A percentile compares a stretch with the other conserved stretches of the same genome.
Evolutionary conservation across 2,888 invertebrate species (phyloP).

Genomic region (Phania funesta): DNA sequence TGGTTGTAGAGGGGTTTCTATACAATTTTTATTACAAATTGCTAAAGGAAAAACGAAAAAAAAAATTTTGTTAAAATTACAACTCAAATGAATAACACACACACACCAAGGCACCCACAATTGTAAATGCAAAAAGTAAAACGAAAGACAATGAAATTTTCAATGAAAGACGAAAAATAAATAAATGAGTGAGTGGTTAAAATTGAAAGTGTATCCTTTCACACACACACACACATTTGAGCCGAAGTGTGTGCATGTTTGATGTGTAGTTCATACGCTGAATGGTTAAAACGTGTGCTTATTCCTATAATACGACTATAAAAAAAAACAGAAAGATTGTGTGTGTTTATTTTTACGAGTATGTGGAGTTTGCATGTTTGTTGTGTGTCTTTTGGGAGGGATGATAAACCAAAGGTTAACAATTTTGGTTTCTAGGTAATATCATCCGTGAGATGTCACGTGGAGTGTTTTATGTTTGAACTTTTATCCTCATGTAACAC

Average conservation of each 20-base stretch:
- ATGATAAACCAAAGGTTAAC: constrained; percentile 62
- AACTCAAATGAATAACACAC: constrained; percentile 23
- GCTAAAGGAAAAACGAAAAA: constrained; percentile 7
- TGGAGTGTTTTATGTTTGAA: constrained; percentile 68
- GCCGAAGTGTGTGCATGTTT: not conserved
- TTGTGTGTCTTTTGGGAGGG: not conserved
- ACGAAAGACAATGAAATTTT: constrained; percentile 52
- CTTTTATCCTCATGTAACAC: constrained; percentile 68
- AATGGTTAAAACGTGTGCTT: constrained; percentile 45
- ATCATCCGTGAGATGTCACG: constrained; percentile 67
- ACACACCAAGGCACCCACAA: not conserved
- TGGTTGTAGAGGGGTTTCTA: constrained; percentile 33
- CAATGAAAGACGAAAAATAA: constrained; percentile 21
- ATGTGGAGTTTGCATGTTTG: constrained; percentile 12
- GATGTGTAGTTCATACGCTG: constrained; percentile 22
- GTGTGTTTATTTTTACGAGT: not conserved
- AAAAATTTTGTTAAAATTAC: constrained; percentile 39
- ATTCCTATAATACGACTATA: not conserved
- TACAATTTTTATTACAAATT: constrained; percentile 54
- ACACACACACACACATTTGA: not conserved
- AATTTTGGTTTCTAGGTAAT: constrained; percentile 72
- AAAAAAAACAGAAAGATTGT: not conserved
- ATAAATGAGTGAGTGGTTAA: constrained; percentile 38
- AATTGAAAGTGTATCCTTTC: constrained; percentile 67
- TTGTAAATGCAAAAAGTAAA: not conserved